These are phyloP conservation scores for Furcula furcula DNA, from an alignment of 2,888 invertebrate genomes.

Conservation along the genomic window DNA sequence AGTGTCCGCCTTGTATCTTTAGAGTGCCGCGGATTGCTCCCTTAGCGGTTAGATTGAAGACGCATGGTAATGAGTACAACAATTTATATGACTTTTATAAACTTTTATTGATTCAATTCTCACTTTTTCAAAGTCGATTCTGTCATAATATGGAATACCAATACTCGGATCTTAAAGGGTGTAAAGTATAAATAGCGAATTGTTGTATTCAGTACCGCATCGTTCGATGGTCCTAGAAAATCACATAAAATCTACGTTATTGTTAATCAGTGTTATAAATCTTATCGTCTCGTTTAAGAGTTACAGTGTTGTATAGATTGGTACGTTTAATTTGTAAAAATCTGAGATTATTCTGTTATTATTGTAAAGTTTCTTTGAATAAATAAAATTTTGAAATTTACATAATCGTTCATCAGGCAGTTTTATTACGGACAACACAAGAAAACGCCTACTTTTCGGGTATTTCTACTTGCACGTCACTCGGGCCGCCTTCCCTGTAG, in stretches of 20 bases:
- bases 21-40: constrained; percentile 70
- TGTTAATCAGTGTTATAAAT: constrained; percentile 80
- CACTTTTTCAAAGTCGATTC: neutral
- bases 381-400: constrained; percentile 79
- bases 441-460: constrained; percentile 35
- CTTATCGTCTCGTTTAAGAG: constrained; percentile 79
- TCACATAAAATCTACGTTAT: constrained; percentile 71
- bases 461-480: constrained; percentile 32
- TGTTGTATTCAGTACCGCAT: constrained; percentile 61
- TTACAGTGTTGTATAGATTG: constrained; percentile 80
- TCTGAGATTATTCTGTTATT: constrained; percentile 78
- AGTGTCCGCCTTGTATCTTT: constrained; percentile 73
- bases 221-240: constrained; percentile 70
- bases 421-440: constrained; percentile 50
- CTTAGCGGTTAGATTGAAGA: constrained; percentile 71
- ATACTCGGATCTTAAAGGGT: neutral
- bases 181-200: constrained; percentile 11
- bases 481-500: constrained; percentile 31
- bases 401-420: constrained; percentile 74
- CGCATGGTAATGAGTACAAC: constrained; percentile 58
- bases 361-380: constrained; percentile 79
- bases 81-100: constrained; percentile 12
- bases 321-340: constrained; percentile 76
- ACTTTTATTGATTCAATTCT: neutral
- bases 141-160: neutral